A percentile compares a stretch with the other conserved stretches of the same genome.
These are phyloP conservation scores for Macrosiphum euphorbiae DNA, from an alignment of 2,888 invertebrate species.

Conservation along the genomic window DNA sequence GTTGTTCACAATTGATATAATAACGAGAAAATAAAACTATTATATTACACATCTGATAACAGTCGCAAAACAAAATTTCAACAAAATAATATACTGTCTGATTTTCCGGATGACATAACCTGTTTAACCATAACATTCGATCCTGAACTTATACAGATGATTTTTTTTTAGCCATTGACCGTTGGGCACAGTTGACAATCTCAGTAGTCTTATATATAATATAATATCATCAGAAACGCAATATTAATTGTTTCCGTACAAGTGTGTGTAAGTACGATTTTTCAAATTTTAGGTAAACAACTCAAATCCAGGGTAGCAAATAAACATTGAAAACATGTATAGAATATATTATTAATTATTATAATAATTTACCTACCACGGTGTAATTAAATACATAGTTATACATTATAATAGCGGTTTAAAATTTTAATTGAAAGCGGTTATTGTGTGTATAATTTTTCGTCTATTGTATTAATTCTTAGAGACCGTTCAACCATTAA, in stretches of 20 bases:
- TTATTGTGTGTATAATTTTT: constrained; percentile 32
- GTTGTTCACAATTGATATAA: background rate
- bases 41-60: background rate
- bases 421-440: constrained; percentile 9
- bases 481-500: constrained; percentile 47
- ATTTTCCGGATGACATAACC: background rate
- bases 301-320: background rate
- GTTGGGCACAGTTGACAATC: background rate
- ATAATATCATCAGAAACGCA: background rate
- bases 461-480: constrained; percentile 34
- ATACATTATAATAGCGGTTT: background rate
- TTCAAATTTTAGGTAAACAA: background rate
- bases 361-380: background rate
- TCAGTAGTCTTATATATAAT: background rate
- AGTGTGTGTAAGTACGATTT: background rate
- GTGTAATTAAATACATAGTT: constrained; percentile 1
- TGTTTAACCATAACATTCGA: background rate
- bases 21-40: background rate
- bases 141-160: background rate
- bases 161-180: background rate
- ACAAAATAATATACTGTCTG: background rate
- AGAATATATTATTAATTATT: background rate
- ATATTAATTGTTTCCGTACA: background rate
- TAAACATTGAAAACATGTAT: background rate
- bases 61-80: background rate